Percentiles rank a stretch among this genome's conserved stretches.
Evolutionary conservation across 2,113 vertebrate genomes (phyloP).

Genomic region (Heteronetta atricapilla): DNA sequence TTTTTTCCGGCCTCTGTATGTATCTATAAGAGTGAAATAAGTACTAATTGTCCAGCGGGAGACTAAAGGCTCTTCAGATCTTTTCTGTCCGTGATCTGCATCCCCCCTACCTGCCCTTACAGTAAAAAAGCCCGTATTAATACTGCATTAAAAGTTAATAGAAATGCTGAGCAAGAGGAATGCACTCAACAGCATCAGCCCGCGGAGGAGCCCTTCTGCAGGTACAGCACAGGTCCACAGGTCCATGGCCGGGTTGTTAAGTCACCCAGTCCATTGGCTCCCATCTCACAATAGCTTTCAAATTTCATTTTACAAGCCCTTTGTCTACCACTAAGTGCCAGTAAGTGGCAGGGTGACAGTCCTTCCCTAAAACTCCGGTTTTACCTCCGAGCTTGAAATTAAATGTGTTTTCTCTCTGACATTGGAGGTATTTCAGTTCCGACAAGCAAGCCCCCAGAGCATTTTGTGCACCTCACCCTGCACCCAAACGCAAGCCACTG

Average conservation of each 20-base stretch:
- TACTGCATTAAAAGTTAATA: constrained; percentile 3
- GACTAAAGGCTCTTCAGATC: neutral
- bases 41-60: neutral
- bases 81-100: neutral
- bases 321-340: constrained; percentile 2
- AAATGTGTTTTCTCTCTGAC: constrained; percentile 18
- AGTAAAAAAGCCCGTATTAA: neutral
- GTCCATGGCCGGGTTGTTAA: neutral
- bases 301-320: neutral
- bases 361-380: neutral
- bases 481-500: neutral
- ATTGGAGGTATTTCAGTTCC: constrained; percentile 3
- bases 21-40: neutral
- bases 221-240: neutral
- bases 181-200: neutral
- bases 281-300: neutral
- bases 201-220: neutral
- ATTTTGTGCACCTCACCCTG: neutral
- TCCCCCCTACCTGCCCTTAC: neutral
- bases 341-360: neutral
- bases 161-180: neutral
- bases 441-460: neutral
- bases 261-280: neutral
- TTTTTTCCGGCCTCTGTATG: accelerated
- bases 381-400: neutral